phyloP scores from a whole-genome alignment of 2,113 vertebrate species.

The Ammodytes dubius region DNA sequence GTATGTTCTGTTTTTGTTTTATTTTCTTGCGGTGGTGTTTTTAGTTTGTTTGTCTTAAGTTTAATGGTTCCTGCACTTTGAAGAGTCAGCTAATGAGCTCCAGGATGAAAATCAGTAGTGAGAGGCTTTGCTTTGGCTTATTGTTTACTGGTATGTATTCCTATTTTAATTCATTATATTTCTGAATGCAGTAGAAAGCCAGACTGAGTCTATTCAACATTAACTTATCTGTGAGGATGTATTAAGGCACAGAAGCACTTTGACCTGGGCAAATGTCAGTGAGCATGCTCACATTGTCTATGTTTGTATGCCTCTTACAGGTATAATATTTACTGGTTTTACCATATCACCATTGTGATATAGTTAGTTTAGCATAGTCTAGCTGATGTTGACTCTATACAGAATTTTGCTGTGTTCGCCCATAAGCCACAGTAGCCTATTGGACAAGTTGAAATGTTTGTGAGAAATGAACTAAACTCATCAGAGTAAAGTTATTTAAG shows the following conservation, averaged over 20 bases:
- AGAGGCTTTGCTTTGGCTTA: not conserved
- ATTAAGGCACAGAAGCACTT: not conserved
- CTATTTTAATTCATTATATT: not conserved
- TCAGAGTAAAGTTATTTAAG: too few species aligned
- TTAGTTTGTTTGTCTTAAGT: not conserved
- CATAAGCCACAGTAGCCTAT: too few species aligned
- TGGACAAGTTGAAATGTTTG: not conserved
- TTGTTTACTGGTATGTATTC: not conserved
- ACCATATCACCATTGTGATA: too few species aligned
- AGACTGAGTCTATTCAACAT: too few species aligned
- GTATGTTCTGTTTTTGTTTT: not conserved
- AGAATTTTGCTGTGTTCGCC: too few species aligned
- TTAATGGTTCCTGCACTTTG: not conserved
- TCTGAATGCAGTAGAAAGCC: not conserved
- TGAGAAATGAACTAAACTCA: too few species aligned
- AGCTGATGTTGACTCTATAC: not conserved
- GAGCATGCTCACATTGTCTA: not conserved
- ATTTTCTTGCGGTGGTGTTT: not conserved
- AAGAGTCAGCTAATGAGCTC: not conserved
- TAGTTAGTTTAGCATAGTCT: too few species aligned
- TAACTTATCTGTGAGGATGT: not conserved
- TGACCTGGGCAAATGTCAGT: not conserved
- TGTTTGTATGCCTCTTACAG: not conserved
- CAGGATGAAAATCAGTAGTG: not conserved
- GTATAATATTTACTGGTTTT: not conserved